Evolutionary conservation across 2,797 vertebrate genomes (phyloP).

Genomic region (Sebastes nivosus): DNA sequence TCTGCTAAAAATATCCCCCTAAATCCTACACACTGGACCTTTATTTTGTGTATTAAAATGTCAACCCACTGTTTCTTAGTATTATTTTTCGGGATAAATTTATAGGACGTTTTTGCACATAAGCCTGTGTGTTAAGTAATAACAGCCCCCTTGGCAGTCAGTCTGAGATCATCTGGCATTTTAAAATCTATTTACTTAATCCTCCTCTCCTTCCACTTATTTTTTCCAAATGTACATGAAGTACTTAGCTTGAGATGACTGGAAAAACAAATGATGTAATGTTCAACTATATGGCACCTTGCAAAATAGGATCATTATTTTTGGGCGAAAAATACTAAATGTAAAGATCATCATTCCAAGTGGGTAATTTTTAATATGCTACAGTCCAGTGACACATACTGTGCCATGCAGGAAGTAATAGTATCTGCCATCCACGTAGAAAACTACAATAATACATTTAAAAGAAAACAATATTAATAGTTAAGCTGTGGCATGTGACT

Average conservation of each 20-base stretch:
- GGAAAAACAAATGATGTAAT: conserved; percentile 7
- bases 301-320: neutral
- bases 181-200: conserved; percentile 18
- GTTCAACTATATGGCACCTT: neutral
- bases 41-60: neutral
- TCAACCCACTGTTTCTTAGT: neutral
- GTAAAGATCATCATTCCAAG: neutral
- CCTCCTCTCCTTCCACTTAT: neutral
- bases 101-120: neutral
- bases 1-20: no score
- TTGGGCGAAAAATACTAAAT: neutral
- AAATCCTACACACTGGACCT: neutral
- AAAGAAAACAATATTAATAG: neutral
- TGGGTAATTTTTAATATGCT: neutral
- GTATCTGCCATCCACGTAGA: neutral
- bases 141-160: neutral
- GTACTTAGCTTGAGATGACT: neutral
- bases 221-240: neutral
- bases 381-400: neutral
- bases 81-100: neutral
- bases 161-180: conserved; percentile 19
- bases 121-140: conserved; percentile 1
- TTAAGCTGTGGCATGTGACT: neutral
- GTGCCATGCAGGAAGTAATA: neutral
- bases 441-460: neutral